Evolutionary conservation across 1,140 invertebrate species (phyloP).

Genomic region (Aporrectodea caliginosa): DNA sequence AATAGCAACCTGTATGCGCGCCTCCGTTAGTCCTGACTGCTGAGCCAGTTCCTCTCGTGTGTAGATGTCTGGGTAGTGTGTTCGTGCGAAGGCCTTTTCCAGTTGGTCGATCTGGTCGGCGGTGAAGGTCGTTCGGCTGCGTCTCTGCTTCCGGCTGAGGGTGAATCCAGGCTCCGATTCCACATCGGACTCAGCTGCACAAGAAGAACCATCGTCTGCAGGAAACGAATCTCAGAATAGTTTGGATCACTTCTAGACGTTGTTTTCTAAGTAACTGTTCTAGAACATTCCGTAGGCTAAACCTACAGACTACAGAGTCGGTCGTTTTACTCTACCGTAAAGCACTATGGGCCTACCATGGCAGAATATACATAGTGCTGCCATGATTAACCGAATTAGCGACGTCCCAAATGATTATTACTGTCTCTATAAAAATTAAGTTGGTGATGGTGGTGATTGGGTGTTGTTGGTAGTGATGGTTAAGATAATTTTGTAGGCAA

Average conservation of each 20-base stretch:
- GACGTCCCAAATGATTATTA: too few species aligned
- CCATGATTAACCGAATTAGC: too few species aligned
- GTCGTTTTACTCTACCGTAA: too few species aligned
- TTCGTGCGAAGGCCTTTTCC: slow-evolving; percentile 79
- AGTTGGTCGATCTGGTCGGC: slow-evolving; percentile 75
- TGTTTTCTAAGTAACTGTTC: not conserved
- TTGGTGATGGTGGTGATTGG: too few species aligned
- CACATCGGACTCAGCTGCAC: slow-evolving; percentile 61
- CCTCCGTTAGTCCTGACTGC: slow-evolving; percentile 82
- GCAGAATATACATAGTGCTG: too few species aligned
- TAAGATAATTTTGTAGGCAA: too few species aligned
- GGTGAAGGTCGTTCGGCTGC: slow-evolving; percentile 94
- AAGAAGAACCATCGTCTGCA: not conserved
- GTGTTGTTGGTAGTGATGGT: too few species aligned
- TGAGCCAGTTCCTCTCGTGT: slow-evolving; percentile 91
- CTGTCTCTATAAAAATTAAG: too few species aligned
- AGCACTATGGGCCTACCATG: too few species aligned
- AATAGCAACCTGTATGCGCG: slow-evolving; percentile 91
- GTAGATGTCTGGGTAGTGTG: slow-evolving; percentile 96
- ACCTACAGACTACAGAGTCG: not conserved
- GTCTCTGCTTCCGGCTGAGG: slow-evolving; percentile 58
- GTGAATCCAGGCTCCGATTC: slow-evolving; percentile 75
- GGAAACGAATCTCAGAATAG: not conserved
- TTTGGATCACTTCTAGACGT: not conserved
- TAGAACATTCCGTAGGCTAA: not conserved